Evolutionary conservation across 2,888 invertebrate species (phyloP).

Genomic region (Aphidoletes aphidimyza): DNA sequence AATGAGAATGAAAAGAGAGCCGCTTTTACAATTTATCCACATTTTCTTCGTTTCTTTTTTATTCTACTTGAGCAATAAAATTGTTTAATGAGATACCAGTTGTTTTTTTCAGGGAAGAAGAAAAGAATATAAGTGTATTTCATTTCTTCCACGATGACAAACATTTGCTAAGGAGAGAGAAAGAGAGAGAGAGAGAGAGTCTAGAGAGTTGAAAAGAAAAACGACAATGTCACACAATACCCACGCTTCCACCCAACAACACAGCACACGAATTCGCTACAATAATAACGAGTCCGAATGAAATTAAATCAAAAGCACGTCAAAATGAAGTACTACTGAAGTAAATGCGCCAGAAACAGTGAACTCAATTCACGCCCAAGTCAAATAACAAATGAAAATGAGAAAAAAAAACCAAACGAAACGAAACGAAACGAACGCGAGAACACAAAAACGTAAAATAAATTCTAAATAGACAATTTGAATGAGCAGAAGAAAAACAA

Average conservation of each 20-base stretch:
- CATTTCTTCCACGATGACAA: not conserved
- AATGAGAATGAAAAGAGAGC: no score
- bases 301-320: slow-evolving; percentile 25
- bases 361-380: no score
- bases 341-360: no score
- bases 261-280: not conserved
- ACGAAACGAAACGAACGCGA: not conserved
- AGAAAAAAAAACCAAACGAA: no score
- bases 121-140: not conserved
- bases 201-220: not conserved
- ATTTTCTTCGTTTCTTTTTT: no score
- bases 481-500: slow-evolving; percentile 11
- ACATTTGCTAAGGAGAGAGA: not conserved
- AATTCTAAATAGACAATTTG: not conserved
- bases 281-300: slow-evolving; percentile 33
- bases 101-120: no score
- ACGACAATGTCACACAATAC: not conserved
- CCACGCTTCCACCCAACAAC: not conserved
- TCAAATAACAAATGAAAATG: no score
- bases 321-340: not conserved
- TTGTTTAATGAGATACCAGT: slow-evolving; percentile 21
- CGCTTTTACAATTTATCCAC: slow-evolving; percentile 9
- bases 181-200: not conserved
- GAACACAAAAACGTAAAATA: not conserved
- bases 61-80: slow-evolving; percentile 51